Evolutionary conservation across 2,888 invertebrate species (phyloP), one percentile per base, ranked within the genome.

Genomic region (Ophion ellenae): DNA sequence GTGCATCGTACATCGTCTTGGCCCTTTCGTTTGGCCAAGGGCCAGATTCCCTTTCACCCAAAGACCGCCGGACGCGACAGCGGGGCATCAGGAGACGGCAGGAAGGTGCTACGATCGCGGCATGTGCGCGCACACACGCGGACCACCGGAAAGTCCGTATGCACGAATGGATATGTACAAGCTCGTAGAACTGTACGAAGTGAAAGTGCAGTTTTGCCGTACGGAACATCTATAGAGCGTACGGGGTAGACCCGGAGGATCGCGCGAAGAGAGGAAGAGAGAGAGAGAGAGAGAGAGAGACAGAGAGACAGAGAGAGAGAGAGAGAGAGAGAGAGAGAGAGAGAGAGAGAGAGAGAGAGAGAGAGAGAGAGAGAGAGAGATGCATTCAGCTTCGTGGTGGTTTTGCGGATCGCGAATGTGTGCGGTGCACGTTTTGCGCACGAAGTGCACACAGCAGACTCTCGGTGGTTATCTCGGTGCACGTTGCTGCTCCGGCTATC

Each of bases 181-280:
- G 40, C 40, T 40, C 40, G 40, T 45, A 74, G 73, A 78, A 78
- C 63, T 71, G 88, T 85, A 73, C 90, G 81, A 93, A 93, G 93
- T 93, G 93, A 93, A 93, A 93, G 93, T 93, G 92, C 92, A 92
- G 89, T 87, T 90, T 88, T 89, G 89, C 91, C 89, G 88, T 88
- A 70, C 85, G 77, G 89, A 82, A 88, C 63, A 61, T 79, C 63
- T 88, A 87, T 67, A 75, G 81, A 64, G 76, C 32, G 53, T 61
- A 76, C 63, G 40, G 81, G 69, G 53, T 53, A 53, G 53, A 53
- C 53, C 14, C 14, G 53, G 71, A 67, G 76, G 83, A 67, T 81
- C 47, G 57, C 20, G 45, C 70, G 64, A 40, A 63, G 63, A 63
- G 11, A 63, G 17, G 67, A 53, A 69, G 24, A 64, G 40, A 61